Evolutionary conservation across 2,113 vertebrate genomes (phyloP).

Genomic region (Drymodes brunneopygia): DNA sequence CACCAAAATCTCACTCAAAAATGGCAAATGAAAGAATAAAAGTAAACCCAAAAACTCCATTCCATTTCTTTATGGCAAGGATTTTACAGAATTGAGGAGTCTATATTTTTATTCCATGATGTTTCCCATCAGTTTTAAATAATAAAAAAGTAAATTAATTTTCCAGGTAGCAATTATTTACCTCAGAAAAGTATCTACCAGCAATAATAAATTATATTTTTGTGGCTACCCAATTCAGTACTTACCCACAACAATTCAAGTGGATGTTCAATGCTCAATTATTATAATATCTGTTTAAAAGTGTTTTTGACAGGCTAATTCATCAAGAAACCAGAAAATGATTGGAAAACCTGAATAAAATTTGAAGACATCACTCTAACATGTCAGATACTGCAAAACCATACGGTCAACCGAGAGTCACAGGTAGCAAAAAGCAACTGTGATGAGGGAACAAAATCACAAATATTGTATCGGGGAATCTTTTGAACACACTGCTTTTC

Average conservation of each 20-base stretch:
- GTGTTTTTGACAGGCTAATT: slow-evolving; percentile 25
- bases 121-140: not conserved
- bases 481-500: not conserved
- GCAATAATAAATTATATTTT: not conserved
- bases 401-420: not conserved
- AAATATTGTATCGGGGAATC: not conserved
- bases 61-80: not conserved
- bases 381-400: not conserved
- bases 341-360: slow-evolving; percentile 54
- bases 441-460: not conserved
- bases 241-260: not conserved
- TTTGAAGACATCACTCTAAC: slow-evolving; percentile 4
- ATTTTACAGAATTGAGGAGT: not conserved
- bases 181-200: not conserved
- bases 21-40: not conserved
- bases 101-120: not conserved
- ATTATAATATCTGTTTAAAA: slow-evolving; percentile 27
- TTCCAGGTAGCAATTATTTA: not conserved
- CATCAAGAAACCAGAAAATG: slow-evolving; percentile 19
- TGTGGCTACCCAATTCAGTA: not conserved
- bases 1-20: not conserved
- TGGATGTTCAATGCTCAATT: slow-evolving; percentile 24
- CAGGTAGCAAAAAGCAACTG: slow-evolving; percentile 3
- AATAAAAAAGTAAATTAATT: slow-evolving; percentile 9
- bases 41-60: not conserved